Evolutionary conservation across 2,888 invertebrate genomes (phyloP), one percentile per base, ranked within the genome.

Genomic region (Drosophila nigricruria): DNA sequence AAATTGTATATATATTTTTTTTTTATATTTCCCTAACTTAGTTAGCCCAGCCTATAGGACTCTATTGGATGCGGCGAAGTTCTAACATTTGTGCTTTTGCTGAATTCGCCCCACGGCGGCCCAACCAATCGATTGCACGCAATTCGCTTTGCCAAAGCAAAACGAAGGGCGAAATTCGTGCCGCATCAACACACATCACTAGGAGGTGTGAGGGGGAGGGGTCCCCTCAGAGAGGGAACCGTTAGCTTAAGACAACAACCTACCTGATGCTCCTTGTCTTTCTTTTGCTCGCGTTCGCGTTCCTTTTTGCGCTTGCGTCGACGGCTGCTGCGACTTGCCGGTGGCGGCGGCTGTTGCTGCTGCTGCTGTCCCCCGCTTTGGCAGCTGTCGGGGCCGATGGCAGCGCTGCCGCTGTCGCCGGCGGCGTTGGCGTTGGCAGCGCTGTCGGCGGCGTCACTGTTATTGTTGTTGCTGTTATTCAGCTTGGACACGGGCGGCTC

Each of bases 391-490:
- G 10, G 34, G 36, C 45, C 54, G 27, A 70, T 72, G 5, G 63
- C 34, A 6, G 42, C 54, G n/a, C 63, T 23, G 56, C 64, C 70
- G 18, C 53, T 59, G 47, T 94, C 94, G 47, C 94, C 94, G 62
- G 94, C 93, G 88, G 94, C 64, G 43, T 70, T 77, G 88, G 94
- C 64, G 43, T 70, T 77, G 18, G 68, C 95, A 90, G 94, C 94
- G 77, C 95, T 93, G 27, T 71, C 63, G 34, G 27, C 50, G 5
- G 27, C 50, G 5, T 58, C 73, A 18, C 49, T 62, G 58, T 45
- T 74, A 25, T 25, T 61, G 36, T 20, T 57, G 34, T 2, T 54
- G 54, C 18, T 62, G 27, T 23, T 34, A 23, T 47, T 40, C 0
- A 91, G 78, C 70, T 92, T 91, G 4, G 92, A 88, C 79, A 90